phyloP scores from a whole-genome alignment of 1,140 invertebrate genomes.

The Drosophila guanche region DNA sequence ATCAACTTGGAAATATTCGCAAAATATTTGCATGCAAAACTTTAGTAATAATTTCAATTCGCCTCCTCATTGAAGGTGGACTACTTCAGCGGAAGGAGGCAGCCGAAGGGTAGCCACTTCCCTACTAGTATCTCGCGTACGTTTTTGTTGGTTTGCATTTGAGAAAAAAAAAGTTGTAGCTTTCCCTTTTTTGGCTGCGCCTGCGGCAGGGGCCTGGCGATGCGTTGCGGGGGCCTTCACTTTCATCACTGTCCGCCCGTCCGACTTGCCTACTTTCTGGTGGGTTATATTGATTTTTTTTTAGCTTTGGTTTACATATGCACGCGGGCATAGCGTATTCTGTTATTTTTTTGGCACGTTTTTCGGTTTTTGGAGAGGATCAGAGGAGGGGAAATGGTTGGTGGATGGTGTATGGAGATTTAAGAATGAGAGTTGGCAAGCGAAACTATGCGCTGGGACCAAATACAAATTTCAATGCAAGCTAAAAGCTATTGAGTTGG shows the following conservation, averaged over 20 bases:
- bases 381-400: no score
- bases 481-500: constrained; percentile 32
- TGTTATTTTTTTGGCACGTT: constrained; percentile 44
- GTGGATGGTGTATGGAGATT: background rate
- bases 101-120: constrained; percentile 35
- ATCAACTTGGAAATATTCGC: constrained; percentile 67
- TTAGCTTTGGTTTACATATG: constrained; percentile 2
- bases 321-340: constrained; percentile 8
- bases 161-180: constrained; percentile 25
- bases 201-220: constrained; percentile 26
- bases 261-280: constrained; percentile 40
- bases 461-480: constrained; percentile 59
- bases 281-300: constrained; percentile 56
- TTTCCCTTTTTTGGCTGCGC: constrained; percentile 38
- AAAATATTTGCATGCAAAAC: constrained; percentile 81
- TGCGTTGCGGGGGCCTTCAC: constrained; percentile 3
- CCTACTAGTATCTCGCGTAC: constrained; percentile 38
- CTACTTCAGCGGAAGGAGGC: background rate
- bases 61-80: constrained; percentile 9
- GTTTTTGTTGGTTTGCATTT: constrained; percentile 37
- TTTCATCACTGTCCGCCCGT: constrained; percentile 47
- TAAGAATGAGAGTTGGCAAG: constrained; percentile 26
- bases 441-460: constrained; percentile 49
- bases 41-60: constrained; percentile 75
- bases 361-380: constrained; percentile 1